phyloP scores from a whole-genome alignment of 2,797 vertebrate genomes.

The Schizothorax lantsangensis region DNA sequence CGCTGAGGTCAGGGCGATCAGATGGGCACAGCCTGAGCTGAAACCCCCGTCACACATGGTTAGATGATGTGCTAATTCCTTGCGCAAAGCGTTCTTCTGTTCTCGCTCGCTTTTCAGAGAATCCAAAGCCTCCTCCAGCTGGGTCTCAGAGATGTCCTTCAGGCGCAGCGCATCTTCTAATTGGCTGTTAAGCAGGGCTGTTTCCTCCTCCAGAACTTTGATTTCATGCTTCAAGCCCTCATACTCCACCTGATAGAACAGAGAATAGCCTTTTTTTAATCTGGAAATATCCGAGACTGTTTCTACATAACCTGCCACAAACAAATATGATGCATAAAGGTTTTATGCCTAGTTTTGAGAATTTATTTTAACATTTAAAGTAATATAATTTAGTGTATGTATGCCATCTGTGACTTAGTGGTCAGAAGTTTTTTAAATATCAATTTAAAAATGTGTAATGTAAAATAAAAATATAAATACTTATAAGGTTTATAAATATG shows the following conservation, averaged over 20 bases:
- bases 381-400: neutral
- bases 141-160: slow-evolving; percentile 91
- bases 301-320: neutral
- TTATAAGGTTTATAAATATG: neutral
- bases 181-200: slow-evolving; percentile 89
- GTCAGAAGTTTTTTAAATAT: neutral
- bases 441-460: neutral
- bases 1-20: slow-evolving; percentile 85
- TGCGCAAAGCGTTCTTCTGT: slow-evolving; percentile 90
- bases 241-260: slow-evolving; percentile 89
- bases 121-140: slow-evolving; percentile 94
- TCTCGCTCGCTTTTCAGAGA: slow-evolving; percentile 93
- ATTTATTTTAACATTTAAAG: neutral
- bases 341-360: neutral
- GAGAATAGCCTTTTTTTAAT: neutral
- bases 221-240: slow-evolving; percentile 98
- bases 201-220: slow-evolving; percentile 94
- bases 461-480: neutral
- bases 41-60: slow-evolving; percentile 89
- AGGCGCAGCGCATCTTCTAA: slow-evolving; percentile 90
- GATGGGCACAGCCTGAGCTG: slow-evolving; percentile 82
- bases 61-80: slow-evolving; percentile 93
- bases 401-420: neutral
- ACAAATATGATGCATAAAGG: neutral
- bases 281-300: neutral